Evolutionary conservation across 1,140 invertebrate species (phyloP).

Genomic region (Cydia strobilella): DNA sequence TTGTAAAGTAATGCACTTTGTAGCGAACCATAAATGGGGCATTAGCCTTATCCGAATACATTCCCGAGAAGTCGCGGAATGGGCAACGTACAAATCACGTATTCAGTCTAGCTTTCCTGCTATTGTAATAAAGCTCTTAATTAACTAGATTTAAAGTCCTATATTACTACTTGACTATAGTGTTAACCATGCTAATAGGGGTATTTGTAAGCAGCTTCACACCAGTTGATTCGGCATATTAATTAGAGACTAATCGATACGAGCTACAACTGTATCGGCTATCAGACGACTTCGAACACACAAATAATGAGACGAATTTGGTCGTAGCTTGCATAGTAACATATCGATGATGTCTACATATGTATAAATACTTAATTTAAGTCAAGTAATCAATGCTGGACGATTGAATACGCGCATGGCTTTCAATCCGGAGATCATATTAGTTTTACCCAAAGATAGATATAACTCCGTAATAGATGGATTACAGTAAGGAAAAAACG

Average conservation of each 20-base stretch:
- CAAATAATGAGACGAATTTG: no score
- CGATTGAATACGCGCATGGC: no score
- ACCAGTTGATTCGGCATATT: background rate
- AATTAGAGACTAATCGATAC: background rate
- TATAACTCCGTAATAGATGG: no score
- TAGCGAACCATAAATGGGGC: constrained; percentile 23
- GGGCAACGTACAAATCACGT: background rate
- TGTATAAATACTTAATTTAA: no score
- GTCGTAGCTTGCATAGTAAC: no score
- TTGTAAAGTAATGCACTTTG: constrained; percentile 17
- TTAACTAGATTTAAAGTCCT: background rate
- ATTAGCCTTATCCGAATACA: constrained; percentile 21
- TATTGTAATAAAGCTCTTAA: background rate
- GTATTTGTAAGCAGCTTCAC: constrained; percentile 1
- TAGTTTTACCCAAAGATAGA: no score
- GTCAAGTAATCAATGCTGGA: no score
- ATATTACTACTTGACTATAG: background rate
- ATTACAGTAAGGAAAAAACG: no score
- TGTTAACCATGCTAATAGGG: background rate
- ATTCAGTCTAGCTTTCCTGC: background rate
- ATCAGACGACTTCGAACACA: no score
- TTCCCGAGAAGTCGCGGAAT: background rate
- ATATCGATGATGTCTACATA: no score
- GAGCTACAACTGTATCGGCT: background rate
- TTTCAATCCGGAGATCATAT: no score